Evolutionary conservation across 1,140 invertebrate genomes (phyloP).

Genomic region (Cyphomyrmex costatus): DNA sequence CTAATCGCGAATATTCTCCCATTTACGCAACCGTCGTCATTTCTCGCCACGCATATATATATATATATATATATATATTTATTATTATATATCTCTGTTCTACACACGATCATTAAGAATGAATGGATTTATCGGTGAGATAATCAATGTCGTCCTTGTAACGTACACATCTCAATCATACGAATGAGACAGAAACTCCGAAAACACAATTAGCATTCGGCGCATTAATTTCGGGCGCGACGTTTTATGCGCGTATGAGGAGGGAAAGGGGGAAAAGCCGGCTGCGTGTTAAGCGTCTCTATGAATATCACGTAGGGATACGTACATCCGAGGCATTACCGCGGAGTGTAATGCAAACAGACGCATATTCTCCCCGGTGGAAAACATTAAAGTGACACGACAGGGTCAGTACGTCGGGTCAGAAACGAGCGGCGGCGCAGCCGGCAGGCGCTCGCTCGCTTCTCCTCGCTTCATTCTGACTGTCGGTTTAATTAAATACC

Average conservation of each 20-base stretch:
- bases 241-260: not conserved
- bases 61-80: too few relatives aligned
- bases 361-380: conserved; percentile 26
- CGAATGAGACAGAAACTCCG: not conserved
- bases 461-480: conserved; percentile 54
- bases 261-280: not conserved
- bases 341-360: conserved; percentile 43
- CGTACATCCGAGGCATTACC: conserved; percentile 47
- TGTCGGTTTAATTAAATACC: conserved; percentile 71
- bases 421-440: conserved; percentile 8
- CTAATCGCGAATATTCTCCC: not conserved
- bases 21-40: not conserved
- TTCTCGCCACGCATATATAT: not conserved
- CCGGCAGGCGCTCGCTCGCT: not conserved
- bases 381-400: conserved; percentile 50
- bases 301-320: conserved; percentile 31
- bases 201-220: conserved; percentile 35
- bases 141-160: not conserved
- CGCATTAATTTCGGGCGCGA: conserved; percentile 42
- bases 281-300: conserved; percentile 40
- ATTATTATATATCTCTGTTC: not conserved
- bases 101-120: not conserved
- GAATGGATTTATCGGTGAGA: not conserved
- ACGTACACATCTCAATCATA: not conserved
- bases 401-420: not conserved